Evolutionary conservation across 2,888 invertebrate genomes (phyloP), one percentile per base, ranked within the genome.

Genomic region (Drosophila monieri): DNA sequence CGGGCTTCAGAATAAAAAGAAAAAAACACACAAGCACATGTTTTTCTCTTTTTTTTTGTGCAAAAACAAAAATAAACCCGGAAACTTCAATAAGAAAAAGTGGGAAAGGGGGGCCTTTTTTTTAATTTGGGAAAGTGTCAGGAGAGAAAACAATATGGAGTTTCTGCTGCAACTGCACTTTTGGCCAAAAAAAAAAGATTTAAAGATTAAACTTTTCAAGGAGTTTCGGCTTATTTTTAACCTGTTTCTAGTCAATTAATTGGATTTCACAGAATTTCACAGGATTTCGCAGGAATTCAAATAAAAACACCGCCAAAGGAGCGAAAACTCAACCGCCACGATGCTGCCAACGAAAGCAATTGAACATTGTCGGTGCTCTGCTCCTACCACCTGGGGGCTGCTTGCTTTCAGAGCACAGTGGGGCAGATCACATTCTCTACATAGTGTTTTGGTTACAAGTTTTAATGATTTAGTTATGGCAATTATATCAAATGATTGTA

Each of bases 281-380:
- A n/a, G n/a, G n/a, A n/a, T n/a, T n/a, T n/a, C n/a, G n/a, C 15
- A 56, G 25, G 57, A 44, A 18, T 14, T 18, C 9, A 6, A 44
- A 32, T 21, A 59, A 59, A 5, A 39, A 25, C 27, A 52, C 32
- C 25, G 53, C 32, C 41, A 47, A 12, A 57, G 37, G 46, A 46
- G 39, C 14, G 39, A 10, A 3, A 10, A 35, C 35, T 35, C 56
- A 32, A 65, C 65, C 55, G 66, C 32, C 65, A 51, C 56, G 67
- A 66, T 66, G 67, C 67, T 67, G 56, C 67, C 57, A 52, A 56
- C 54, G 37, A 61, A 21, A 27, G 44, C 60, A 53, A 65, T 60
- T 64, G 32, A 58, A 62, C 27, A 21, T 44, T 44, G 44, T 18
- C n/a, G 21, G 25, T n/a, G 32, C 30, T 6, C 9, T 18, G 48